Base-by-base conservation (phyloP, 2,113 vertebrate genomes). In the Nettapus auritus region DNA sequence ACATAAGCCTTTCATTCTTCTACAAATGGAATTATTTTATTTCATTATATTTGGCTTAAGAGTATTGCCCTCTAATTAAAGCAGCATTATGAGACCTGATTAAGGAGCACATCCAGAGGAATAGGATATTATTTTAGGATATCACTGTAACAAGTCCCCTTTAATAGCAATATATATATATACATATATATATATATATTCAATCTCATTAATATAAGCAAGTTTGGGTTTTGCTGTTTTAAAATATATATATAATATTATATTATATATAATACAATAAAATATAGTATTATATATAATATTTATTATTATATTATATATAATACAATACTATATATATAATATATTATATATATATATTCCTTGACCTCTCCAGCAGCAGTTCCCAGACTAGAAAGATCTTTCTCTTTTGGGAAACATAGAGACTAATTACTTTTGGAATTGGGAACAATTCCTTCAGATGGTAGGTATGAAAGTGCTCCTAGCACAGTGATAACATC, bases 31-130 rank as follows among this genome's bases (percentile, higher is more conserved):
- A 75, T 78, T 88, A 89, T 48, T 93, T 88, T 13, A 8, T 95
- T 94, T 94, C 73, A 67, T 92, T 94, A 56, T 81, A 90, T 42
- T 71, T 28, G 33, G 31, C 46, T 90, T 90, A 88, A 86, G 83
- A 59, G 31, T 76, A 64, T 64, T 86, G 38, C 31, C 92, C 4
- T 89, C 89, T 92, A 79, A 86, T 89, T 93, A 89, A 82, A 89
- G 68, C 21, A 75, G 13, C 52, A 42, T 78, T 90, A 88, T 36
- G 59, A 81, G 64, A 77, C 36, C 68, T 88, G 80, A 67, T 92
- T 83, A 75, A 90, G 63, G 52, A 86, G 56, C 36, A 74, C 13
- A 83, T 83, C 50, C 31, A 80, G 64, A 93, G 46, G 20, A 87
- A 42, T 8, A 69, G 34, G 19, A 80, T 34, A 38, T 77, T 75